These are phyloP conservation scores for Chelonoidis abingdonii DNA, from an alignment of 2,113 vertebrate genomes.

Conservation along the genomic window DNA sequence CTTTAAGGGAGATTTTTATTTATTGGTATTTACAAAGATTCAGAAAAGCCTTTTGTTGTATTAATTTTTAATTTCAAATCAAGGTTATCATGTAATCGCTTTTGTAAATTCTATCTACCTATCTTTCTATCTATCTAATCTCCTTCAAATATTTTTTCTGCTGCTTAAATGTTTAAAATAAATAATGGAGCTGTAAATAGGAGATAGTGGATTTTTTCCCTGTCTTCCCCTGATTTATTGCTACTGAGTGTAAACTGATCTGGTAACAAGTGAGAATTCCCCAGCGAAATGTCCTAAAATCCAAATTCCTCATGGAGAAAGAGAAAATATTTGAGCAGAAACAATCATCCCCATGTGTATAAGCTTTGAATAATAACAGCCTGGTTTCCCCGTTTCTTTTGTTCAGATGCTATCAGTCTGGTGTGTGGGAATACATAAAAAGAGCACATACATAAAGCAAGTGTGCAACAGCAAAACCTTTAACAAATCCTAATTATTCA, in stretches of 20 bases:
- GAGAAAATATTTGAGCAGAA: slow-evolving; percentile 54
- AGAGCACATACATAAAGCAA: slow-evolving; percentile 48
- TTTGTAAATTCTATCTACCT: slow-evolving; percentile 28
- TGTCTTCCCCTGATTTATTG: slow-evolving; percentile 68
- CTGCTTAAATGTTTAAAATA: slow-evolving; percentile 65
- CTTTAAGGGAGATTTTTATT: slow-evolving; percentile 53
- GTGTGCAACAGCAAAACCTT: slow-evolving; percentile 56
- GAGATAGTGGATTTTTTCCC: slow-evolving; percentile 36
- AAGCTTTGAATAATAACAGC: slow-evolving; percentile 67
- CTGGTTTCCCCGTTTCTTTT: slow-evolving; percentile 66
- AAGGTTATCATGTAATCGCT: slow-evolving; percentile 22
- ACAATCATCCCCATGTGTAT: slow-evolving; percentile 45
- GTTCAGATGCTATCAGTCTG: slow-evolving; percentile 63
- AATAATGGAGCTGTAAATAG: slow-evolving; percentile 65
- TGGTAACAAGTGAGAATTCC: slow-evolving; percentile 70
- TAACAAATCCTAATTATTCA: slow-evolving; percentile 83
- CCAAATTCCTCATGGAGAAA: slow-evolving; percentile 60
- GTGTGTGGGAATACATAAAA: slow-evolving; percentile 59
- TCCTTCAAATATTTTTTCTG: slow-evolving; percentile 31
- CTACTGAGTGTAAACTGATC: slow-evolving; percentile 67
- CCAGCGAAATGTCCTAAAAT: slow-evolving; percentile 69
- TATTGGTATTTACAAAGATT: slow-evolving; percentile 1
- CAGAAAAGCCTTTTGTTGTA: neutral
- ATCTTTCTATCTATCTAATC: neutral
- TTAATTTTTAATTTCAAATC: slow-evolving; percentile 41